Base-by-base conservation (phyloP, 1,140 invertebrate species). In the Drosophila prosaltans region DNA sequence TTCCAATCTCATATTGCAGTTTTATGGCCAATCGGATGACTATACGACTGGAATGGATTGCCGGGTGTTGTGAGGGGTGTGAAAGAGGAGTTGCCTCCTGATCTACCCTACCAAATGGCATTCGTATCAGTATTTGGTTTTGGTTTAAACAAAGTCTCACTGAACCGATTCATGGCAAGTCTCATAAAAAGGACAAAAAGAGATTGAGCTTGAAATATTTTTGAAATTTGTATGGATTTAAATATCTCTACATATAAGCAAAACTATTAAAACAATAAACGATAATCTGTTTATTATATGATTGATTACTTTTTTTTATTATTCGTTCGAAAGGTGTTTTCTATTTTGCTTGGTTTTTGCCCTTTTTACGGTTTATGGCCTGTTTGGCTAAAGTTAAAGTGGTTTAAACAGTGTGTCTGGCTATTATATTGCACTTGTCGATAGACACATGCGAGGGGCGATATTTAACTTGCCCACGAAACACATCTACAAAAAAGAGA, bases 61-160 rank as follows among this genome's bases (percentile, higher is more conserved):
- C 55, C 61, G 28, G 28, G 28, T 59, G 85, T 85, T 55, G 81
- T 80, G 66, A 68, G 66, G 65, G 32, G 32, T 36, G 28, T 30
- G 6, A 36, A 36, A 36, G 39, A 40, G 2, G 39, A 3, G 9
- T 40, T 11, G 39, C 11, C 10, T 40, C 10, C 39, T 40, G 32
- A 6, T 36, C 32, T 36, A 36, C 4, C 6, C 3, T 36, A 2
- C 6, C 6, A 36, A 36, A 36, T 36, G 32, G 32, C 6, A 36
- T 36, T 36, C 32, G 32, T 36, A 36, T 6, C 6, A 7, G 1
- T 2, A 1, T 36, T 36, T 36, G 0, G 1, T 7, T 36, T 36
- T 36, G 3, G 32, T 36, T 36, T 7, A 36, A 36, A 36, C 32
- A 36, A 48, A 51, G 21, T 51, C 3, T 51, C 16, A 3, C 24